Evolutionary conservation across 2,113 vertebrate genomes (phyloP), one percentile per base, ranked within the genome.

Genomic region (Pygoscelis antarcticus): DNA sequence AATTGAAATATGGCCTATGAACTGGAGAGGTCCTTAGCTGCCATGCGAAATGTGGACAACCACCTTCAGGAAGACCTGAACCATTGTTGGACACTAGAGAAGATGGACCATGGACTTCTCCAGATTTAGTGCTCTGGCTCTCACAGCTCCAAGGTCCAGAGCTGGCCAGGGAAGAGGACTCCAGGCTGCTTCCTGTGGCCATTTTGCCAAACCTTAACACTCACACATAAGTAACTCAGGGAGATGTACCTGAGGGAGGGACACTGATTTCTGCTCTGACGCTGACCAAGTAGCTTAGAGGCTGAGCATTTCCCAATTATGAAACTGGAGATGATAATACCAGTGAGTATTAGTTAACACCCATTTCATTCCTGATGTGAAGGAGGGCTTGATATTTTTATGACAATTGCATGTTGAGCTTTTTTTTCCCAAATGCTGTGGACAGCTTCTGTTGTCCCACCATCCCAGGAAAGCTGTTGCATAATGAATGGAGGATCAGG

Each of bases 341-440:
- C 7, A 36, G 47, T 7, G 5, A 27, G 19, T 14, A n/a, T 32
- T 54, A 40, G 6, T 38, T 84, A 83, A 57, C 10, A 52, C 2
- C 4, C 17, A 34, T 75, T 85, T 70, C 16, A 47, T 29, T 40
- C 46, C 51, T 66, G 30, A 30, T 34, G 8, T 8, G 12, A 89
- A 62, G 22, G 21, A 81, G 15, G 27, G 11, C 27, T 82, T 21
- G 27, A 16, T 42, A 27, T 68, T 58, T 68, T 69, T 30, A 27
- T 66, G 12, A 25, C 34, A 62, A 46, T 54, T 1, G 0, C n/a
- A 49, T 5, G 4, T 6, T 32, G 32, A 54, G 4, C 0, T 34
- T 69, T 36, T 86, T 11, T 36, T 42, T 4, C 9, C 19, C 32
- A 36, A 26, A 85, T 9, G 14, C 34, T 38, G 32, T 40, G 26